Evolutionary conservation across 2,797 vertebrate species (phyloP), one percentile per base, ranked within the genome.

Genomic region (Melanotaenia parkinsoni): DNA sequence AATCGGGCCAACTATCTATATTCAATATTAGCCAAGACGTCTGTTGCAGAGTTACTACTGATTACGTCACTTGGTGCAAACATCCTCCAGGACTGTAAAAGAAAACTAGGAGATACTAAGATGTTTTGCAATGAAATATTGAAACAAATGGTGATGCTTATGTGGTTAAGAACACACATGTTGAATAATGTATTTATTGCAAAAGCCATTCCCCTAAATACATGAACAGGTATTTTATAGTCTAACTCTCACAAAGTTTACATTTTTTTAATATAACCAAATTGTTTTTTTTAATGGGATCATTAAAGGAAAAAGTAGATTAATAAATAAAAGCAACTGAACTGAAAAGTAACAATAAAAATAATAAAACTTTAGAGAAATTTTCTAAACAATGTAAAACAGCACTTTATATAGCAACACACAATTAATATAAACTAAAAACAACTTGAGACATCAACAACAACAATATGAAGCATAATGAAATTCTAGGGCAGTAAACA

Each of bases 21-120:
- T 67, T 71, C 72, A 89, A 83, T 88, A 82, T 86, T 92, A 70
- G 69, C 72, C 73, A 65, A 81, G 74, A 77, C 9, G 76, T 86
- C 81, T 70, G 66, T 65, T 74, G 63, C 45, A 70, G 72, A 66
- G 53, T 65, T 47, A 79, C 74, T 58, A 67, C 60, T 76, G 61
- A 85, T 85, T 72, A 76, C 65, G 67, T 53, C 63, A 63, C 58
- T 50, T 6, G 35, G 26, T 63, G 24, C 43, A 68, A 67, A 10
- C 63, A 24, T 61, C 30, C 5, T 20, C 10, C 7, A 12, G 24
- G 14, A 70, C 13, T 57, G 51, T 68, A 18, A 28, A 56, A 56
- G 72, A 58, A 45, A 63, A 57, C 69, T 57, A 64, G 22, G 53
- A 32, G 20, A 53, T 35, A 18, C 32, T 35, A 1, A 16, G n/a